Conservation (phyloP, 2,797 vertebrate species). For the Sciaenops ocellatus region DNA sequence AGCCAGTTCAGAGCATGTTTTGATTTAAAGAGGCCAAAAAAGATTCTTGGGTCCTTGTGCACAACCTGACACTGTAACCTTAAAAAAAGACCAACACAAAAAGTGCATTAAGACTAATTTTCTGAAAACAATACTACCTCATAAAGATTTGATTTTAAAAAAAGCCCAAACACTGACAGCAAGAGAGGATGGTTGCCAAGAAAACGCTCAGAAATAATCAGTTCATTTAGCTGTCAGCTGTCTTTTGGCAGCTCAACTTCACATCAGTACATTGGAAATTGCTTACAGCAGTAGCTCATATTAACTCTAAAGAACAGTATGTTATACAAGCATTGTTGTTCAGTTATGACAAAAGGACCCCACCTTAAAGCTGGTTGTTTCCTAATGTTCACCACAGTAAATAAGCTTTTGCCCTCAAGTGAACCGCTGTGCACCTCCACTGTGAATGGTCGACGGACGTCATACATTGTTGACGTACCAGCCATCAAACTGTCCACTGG, state of each 20-base stretch:
- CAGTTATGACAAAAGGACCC: slow-evolving; percentile 34
- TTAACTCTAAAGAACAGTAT: slow-evolving; percentile 9
- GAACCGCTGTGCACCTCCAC: slow-evolving; percentile 53
- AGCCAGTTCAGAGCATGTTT: not conserved
- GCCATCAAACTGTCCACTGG: slow-evolving; percentile 65
- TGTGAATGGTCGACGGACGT: slow-evolving; percentile 52
- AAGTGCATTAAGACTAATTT: too few relatives aligned
- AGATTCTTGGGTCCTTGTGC: not conserved
- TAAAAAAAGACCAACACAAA: not conserved
- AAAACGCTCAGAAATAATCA: not conserved
- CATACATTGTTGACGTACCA: slow-evolving; percentile 69
- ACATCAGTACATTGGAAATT: not conserved
- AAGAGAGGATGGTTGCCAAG: not conserved
- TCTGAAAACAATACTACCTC: not conserved
- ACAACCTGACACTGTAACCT: not conserved
- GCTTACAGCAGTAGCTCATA: not conserved
- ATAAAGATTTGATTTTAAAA: not conserved
- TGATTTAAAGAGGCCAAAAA: not conserved
- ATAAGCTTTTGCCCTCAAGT: slow-evolving; percentile 57
- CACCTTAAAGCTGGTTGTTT: slow-evolving; percentile 55
- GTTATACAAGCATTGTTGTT: slow-evolving; percentile 57
- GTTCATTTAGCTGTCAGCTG: not conserved
- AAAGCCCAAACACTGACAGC: not conserved
- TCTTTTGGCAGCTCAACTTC: not conserved
- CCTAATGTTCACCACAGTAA: slow-evolving; percentile 39